Percentiles rank a stretch among this genome's conserved stretches.
These are phyloP conservation scores for Elmis aenea DNA, from an alignment of 2,888 invertebrate genomes.

Conservation along the genomic window DNA sequence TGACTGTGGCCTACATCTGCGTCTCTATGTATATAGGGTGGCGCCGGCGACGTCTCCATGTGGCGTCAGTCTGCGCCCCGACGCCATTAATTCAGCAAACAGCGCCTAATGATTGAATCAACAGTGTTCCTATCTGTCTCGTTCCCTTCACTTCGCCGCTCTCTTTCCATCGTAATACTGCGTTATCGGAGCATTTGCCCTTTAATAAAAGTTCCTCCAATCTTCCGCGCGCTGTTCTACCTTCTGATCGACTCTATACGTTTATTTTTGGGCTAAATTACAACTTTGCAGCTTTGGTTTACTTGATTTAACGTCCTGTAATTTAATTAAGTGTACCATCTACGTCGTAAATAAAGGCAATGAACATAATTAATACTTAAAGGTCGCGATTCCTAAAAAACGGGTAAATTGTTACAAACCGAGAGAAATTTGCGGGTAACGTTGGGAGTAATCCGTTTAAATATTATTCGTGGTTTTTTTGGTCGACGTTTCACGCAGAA, in stretches of 20 bases:
- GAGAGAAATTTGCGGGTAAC: no score
- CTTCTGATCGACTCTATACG: conserved; percentile 12
- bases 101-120: conserved; percentile 49
- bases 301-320: no score
- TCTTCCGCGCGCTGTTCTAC: conserved; percentile 8
- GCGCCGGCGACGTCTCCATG: conserved; percentile 32
- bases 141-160: conserved; percentile 7
- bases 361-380: no score
- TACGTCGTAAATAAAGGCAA: no score
- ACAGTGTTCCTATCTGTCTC: conserved; percentile 39
- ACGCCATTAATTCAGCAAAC: conserved; percentile 48
- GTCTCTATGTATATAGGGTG: conserved; percentile 26
- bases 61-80: conserved; percentile 44
- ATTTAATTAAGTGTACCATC: no score
- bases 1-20: conserved; percentile 20
- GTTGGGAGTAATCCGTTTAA: no score
- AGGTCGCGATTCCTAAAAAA: no score
- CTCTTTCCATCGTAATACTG: conserved; percentile 9
- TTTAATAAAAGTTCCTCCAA: conserved; percentile 13
- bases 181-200: conserved; percentile 12
- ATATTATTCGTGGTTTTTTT: no score
- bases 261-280: conserved; percentile 13
- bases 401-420: no score
- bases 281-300: no score
- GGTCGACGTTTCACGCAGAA: no score